Evolutionary conservation across 2,113 vertebrate genomes (phyloP).

Genomic region (Forbesichthys agassizii): DNA sequence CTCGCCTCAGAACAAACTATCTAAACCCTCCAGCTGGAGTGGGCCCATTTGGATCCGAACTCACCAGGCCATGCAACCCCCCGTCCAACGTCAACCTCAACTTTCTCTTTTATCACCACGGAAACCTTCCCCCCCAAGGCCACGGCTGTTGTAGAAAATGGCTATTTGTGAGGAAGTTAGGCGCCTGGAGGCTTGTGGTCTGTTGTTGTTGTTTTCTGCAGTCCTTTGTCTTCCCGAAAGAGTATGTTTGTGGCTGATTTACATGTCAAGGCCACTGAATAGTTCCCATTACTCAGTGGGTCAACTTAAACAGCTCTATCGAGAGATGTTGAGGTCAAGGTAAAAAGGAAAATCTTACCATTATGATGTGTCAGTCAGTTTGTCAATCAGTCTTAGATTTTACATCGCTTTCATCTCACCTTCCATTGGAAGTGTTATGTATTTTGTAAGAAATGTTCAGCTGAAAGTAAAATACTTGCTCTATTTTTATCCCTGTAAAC

Average conservation of each 20-base stretch:
- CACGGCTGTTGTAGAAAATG: slow-evolving; percentile 38
- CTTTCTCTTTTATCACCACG: slow-evolving; percentile 55
- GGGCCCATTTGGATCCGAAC: slow-evolving; percentile 44
- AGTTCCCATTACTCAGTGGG: too few species aligned
- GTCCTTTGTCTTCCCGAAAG: slow-evolving; percentile 44
- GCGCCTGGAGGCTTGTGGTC: slow-evolving; percentile 44
- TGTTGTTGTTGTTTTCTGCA: slow-evolving; percentile 46
- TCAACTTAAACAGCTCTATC: slow-evolving; percentile 37
- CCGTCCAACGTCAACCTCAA: slow-evolving; percentile 22
- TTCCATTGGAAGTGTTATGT: neutral
- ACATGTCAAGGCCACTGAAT: slow-evolving; percentile 52
- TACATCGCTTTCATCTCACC: slow-evolving; percentile 2
- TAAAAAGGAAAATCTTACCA: neutral
- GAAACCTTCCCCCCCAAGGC: slow-evolving; percentile 41
- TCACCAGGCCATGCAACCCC: slow-evolving; percentile 5
- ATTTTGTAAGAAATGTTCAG: neutral
- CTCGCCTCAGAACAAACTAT: slow-evolving; percentile 35
- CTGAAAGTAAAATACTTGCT: neutral
- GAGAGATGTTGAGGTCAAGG: slow-evolving; percentile 13
- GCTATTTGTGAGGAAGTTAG: slow-evolving; percentile 46
- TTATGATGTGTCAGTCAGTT: neutral
- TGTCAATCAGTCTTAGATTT: slow-evolving; percentile 44
- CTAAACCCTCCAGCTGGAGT: slow-evolving; percentile 54
- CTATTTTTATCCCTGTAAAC: slow-evolving; percentile 7
- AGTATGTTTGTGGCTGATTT: slow-evolving; percentile 56